Conservation (phyloP, 2,113 vertebrate species). For the Chauna torquata region DNA sequence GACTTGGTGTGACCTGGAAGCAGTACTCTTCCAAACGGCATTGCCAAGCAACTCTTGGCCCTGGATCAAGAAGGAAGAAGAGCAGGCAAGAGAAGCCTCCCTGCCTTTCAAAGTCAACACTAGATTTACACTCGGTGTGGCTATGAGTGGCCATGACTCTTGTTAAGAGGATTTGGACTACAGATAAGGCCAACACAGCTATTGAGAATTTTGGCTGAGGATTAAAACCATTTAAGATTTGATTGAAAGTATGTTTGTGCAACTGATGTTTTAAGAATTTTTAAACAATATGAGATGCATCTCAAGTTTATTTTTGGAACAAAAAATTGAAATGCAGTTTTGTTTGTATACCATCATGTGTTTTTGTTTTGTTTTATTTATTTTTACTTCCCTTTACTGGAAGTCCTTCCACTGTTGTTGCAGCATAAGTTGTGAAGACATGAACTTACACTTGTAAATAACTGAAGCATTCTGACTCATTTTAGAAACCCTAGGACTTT, state of each 20-base stretch:
- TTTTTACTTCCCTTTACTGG: not conserved
- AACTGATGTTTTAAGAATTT: not conserved
- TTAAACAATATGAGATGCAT: not conserved
- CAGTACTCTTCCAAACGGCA: not conserved
- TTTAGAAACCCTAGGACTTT: not conserved
- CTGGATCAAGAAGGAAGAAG: not conserved
- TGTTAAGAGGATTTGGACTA: not conserved
- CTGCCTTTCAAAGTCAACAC: not conserved
- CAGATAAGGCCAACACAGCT: not conserved
- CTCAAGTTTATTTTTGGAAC: not conserved
- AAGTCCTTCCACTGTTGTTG: not conserved
- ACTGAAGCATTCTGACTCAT: accelerated
- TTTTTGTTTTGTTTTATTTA: not conserved
- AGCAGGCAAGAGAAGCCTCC: not conserved
- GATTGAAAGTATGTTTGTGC: not conserved
- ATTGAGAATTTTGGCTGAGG: not conserved
- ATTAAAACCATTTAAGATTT: not conserved
- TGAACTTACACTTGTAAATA: not conserved
- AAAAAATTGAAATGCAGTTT: not conserved
- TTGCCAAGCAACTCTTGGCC: not conserved
- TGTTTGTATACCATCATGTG: not conserved
- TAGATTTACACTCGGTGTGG: not conserved
- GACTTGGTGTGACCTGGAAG: not conserved
- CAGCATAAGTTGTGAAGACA: not conserved
- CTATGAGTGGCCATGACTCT: accelerated